Percentiles rank a stretch among this genome's conserved stretches.
Evolutionary conservation across 2,888 invertebrate genomes (phyloP).

Genomic region (Mactromeris polynyma): DNA sequence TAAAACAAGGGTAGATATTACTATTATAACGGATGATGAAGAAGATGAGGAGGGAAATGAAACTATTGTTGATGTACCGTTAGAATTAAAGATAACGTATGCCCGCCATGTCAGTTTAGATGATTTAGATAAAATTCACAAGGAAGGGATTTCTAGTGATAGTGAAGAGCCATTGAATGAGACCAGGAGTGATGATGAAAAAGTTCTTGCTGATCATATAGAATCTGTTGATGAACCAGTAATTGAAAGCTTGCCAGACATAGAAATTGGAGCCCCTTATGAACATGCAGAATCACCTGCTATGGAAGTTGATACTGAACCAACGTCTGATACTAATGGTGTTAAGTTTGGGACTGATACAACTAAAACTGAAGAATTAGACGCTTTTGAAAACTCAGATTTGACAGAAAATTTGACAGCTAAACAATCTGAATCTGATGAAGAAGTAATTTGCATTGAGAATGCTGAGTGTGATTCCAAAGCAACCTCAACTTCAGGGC

Average conservation of each 20-base stretch:
- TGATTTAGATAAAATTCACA: constrained; percentile 38
- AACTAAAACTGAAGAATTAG: neutral
- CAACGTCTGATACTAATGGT: neutral
- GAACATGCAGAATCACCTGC: neutral
- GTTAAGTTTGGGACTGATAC: neutral
- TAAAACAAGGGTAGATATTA: constrained; percentile 13
- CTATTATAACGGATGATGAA: constrained; percentile 49
- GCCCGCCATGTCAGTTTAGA: constrained; percentile 46
- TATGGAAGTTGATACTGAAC: neutral
- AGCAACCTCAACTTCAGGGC: neutral
- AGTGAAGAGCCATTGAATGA: neutral
- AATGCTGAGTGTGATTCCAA: neutral
- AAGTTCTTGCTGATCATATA: neutral
- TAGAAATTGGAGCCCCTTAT: neutral
- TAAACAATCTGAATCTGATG: neutral
- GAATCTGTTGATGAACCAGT: neutral
- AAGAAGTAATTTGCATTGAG: constrained; percentile 13
- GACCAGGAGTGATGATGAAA: neutral
- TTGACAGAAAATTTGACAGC: neutral
- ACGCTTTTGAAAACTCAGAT: neutral
- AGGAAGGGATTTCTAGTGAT: constrained; percentile 4
- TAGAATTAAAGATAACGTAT: constrained; percentile 37
- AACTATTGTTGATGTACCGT: constrained; percentile 11
- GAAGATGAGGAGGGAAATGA: constrained; percentile 25
- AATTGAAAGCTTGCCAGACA: neutral